Base-by-base conservation (phyloP, 2,888 invertebrate species). In the Lithophane leautieri region DNA sequence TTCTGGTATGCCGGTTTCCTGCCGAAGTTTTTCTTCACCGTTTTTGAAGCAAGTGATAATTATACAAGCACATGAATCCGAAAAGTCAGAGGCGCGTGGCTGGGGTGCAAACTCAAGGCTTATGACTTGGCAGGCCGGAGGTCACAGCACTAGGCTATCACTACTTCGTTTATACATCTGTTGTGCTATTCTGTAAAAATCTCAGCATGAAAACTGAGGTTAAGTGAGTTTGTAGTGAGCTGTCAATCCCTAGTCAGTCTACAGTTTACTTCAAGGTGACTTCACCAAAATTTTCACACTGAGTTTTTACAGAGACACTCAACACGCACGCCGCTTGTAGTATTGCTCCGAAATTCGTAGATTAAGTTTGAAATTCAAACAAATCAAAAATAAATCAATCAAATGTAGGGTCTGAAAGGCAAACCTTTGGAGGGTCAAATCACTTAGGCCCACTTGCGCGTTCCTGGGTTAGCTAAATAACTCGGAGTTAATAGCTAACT, bases 301-400 rank as follows among this genome's bases (percentile, higher is more conserved):
- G 16, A 47, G 1, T 4, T 50, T 50, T 50, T 50, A 47, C 16
- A 47, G 7, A 47, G 16, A 47, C 47, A 47, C 1, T 52, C n/a
- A n/a, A 54, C 12, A 56, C 12, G 25, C 54, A 56, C 25, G 12
- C 12, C 54, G 12, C 6, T 54, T 25, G 25, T 8, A 11, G n/a
- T 12, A 25, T 14, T 28, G 4, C 42, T 63, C 19, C 11, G 1
- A 60, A n/a, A 58, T 63, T 56, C 11, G 7, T 60, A 44, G 58
- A 74, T 52, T 34, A 75, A 9, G 52, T 44, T 50, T 52, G 56
- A 63, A 50, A 63, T 67, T 58, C 14, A 12, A 63, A 54, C 14
- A 12, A 63, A 54, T 68, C 52, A 44, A 50, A 4, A n/a, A 6
- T 42, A 34, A 79, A 76, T 76, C 69, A 73, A 70, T 72, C 47